Evolutionary conservation across 2,888 invertebrate species (phyloP).

Genomic region (Timandra comae): DNA sequence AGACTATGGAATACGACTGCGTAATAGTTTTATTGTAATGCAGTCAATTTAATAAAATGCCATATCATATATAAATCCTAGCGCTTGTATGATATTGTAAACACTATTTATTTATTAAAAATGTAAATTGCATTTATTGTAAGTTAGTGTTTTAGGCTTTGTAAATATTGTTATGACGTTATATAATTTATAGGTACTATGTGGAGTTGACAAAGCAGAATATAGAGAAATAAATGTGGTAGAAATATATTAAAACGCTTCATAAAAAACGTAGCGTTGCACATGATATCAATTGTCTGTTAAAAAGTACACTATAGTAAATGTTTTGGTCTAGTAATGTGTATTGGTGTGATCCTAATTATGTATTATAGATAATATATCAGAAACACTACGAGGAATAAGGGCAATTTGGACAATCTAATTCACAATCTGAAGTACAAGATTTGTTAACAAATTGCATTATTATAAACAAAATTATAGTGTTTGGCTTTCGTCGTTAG

Average conservation of each 20-base stretch:
- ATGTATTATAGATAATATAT: conserved; percentile 21
- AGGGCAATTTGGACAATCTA: conserved; percentile 6
- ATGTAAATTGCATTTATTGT: conserved; percentile 75
- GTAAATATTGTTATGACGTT: conserved; percentile 77
- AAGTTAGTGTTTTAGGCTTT: conserved; percentile 74
- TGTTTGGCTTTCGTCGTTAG: conserved; percentile 74
- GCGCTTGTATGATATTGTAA: conserved; percentile 74
- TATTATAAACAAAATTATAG: conserved; percentile 44
- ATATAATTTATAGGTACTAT: conserved; percentile 74
- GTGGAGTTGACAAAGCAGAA: conserved; percentile 57
- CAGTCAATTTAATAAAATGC: conserved; percentile 66
- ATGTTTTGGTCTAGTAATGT: conserved; percentile 66
- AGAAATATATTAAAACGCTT: conserved; percentile 43
- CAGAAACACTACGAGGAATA: conserved; percentile 14
- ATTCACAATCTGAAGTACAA: conserved; percentile 11
- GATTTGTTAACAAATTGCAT: conserved; percentile 15
- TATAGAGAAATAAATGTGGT: conserved; percentile 61
- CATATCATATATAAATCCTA: conserved; percentile 72
- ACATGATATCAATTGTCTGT: conserved; percentile 55
- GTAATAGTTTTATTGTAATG: conserved; percentile 25
- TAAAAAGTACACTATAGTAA: conserved; percentile 59
- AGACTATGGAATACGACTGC: conserved; percentile 14
- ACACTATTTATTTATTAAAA: conserved; percentile 72
- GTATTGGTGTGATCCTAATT: conserved; percentile 57
- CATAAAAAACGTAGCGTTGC: conserved; percentile 56